Percentiles rank a stretch among this genome's conserved stretches.
Conservation (phyloP, 1,140 invertebrate genomes). For the Ruditapes philippinarum region DNA sequence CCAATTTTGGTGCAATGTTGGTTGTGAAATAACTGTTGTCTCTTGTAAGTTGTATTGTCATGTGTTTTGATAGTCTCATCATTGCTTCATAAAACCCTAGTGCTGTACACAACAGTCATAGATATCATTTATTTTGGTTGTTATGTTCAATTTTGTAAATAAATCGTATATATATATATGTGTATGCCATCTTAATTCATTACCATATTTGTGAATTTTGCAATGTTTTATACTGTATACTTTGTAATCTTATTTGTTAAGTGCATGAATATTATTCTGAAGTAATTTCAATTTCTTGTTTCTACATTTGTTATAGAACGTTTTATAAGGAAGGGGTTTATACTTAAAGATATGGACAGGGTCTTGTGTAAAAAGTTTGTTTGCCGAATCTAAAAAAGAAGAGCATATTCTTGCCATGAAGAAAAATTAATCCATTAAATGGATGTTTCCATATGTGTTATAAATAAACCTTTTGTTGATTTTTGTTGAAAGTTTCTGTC, state of each 20-base stretch:
- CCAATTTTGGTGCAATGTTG: constrained; percentile 34
- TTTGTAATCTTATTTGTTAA: too few species aligned
- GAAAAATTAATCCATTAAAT: constrained; percentile 9
- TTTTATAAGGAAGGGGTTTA: too few species aligned
- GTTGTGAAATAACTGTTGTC: constrained; percentile 15
- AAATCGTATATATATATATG: too few species aligned
- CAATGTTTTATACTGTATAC: too few species aligned
- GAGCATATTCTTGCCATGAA: constrained; percentile 44
- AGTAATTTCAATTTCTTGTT: too few species aligned
- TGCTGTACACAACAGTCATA: neutral
- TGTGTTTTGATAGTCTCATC: neutral
- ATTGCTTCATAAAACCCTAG: neutral
- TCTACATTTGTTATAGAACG: too few species aligned
- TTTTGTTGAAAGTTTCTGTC: neutral
- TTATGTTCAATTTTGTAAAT: neutral
- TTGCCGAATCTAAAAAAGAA: neutral
- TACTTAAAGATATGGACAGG: neutral
- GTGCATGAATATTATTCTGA: too few species aligned
- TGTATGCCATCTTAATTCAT: too few species aligned
- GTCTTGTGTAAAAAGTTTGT: neutral
- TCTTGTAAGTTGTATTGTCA: neutral
- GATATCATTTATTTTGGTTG: neutral
- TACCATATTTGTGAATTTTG: too few species aligned
- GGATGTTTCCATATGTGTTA: neutral
- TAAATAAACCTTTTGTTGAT: neutral